phyloP scores from a whole-genome alignment of 2,888 invertebrate genomes.

The Dicycla oo region DNA sequence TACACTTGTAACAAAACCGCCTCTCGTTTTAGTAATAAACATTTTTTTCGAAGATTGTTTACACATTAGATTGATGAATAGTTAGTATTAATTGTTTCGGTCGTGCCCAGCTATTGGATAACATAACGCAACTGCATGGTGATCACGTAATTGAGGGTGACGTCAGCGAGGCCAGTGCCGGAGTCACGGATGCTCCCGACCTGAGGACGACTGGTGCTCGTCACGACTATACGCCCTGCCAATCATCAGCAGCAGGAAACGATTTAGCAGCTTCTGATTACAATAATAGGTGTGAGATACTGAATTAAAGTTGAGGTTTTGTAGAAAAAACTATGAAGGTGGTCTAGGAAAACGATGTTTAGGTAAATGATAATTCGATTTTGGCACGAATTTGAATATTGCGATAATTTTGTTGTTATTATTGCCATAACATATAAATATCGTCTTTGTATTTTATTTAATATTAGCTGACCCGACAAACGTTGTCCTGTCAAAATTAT shows the following conservation, averaged over 20 bases:
- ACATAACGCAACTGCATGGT: slow-evolving; percentile 69
- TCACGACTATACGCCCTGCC: slow-evolving; percentile 75
- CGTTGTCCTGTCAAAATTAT: no score
- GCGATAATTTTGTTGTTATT: not conserved
- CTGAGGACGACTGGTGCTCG: slow-evolving; percentile 80
- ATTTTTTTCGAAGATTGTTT: slow-evolving; percentile 39
- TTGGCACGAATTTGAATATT: slow-evolving; percentile 4
- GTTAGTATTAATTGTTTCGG: slow-evolving; percentile 67
- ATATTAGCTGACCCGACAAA: no score
- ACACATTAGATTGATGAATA: slow-evolving; percentile 52
- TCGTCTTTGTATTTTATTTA: not conserved
- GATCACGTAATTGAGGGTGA: slow-evolving; percentile 74
- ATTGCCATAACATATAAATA: not conserved
- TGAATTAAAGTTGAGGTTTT: slow-evolving; percentile 32
- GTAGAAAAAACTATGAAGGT: slow-evolving; percentile 21
- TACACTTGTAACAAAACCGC: slow-evolving; percentile 19
- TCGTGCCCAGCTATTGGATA: slow-evolving; percentile 77
- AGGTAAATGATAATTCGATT: slow-evolving; percentile 24
- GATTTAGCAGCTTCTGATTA: slow-evolving; percentile 53
- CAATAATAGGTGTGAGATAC: slow-evolving; percentile 50
- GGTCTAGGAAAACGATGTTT: slow-evolving; percentile 26
- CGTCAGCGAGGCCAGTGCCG: slow-evolving; percentile 81
- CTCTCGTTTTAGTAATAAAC: slow-evolving; percentile 14
- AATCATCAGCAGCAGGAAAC: slow-evolving; percentile 82
- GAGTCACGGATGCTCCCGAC: slow-evolving; percentile 75